These are phyloP conservation scores for Metopia argyrocephala DNA, from an alignment of 2,888 invertebrate genomes.

Conservation along the genomic window DNA sequence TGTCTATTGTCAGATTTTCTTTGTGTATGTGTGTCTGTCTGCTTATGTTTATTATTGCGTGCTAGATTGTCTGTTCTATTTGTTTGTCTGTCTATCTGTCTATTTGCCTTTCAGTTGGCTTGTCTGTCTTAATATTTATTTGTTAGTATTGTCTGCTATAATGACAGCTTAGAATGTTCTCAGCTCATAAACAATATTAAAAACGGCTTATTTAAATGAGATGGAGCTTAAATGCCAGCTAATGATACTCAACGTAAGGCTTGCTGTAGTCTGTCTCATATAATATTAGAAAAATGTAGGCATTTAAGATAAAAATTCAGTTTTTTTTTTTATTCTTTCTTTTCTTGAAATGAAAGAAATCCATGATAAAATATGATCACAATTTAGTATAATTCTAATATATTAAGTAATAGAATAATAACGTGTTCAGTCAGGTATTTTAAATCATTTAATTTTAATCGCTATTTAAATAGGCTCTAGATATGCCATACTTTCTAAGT, in stretches of 20 bases:
- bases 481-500: neutral
- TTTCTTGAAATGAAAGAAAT: neutral
- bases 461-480: slow-evolving; percentile 19
- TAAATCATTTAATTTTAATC: slow-evolving; percentile 27
- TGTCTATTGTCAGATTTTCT: slow-evolving; percentile 1
- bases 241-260: no score
- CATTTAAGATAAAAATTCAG: neutral
- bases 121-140: neutral
- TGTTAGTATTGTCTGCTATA: slow-evolving; percentile 53
- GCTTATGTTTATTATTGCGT: slow-evolving; percentile 26
- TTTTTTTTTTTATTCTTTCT: neutral
- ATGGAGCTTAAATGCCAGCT: slow-evolving; percentile 50
- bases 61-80: neutral
- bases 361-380: slow-evolving; percentile 28
- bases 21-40: neutral
- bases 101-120: neutral
- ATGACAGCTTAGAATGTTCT: slow-evolving; percentile 65
- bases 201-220: slow-evolving; percentile 64
- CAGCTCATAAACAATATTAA: slow-evolving; percentile 64
- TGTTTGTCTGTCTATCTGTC: neutral
- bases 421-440: neutral
- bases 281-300: no score
- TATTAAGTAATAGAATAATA: neutral
- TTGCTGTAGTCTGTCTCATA: no score
- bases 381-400: slow-evolving; percentile 21